Evolutionary conservation across 2,888 invertebrate genomes (phyloP), one percentile per base, ranked within the genome.

Genomic region (Drosophila anomalata): DNA sequence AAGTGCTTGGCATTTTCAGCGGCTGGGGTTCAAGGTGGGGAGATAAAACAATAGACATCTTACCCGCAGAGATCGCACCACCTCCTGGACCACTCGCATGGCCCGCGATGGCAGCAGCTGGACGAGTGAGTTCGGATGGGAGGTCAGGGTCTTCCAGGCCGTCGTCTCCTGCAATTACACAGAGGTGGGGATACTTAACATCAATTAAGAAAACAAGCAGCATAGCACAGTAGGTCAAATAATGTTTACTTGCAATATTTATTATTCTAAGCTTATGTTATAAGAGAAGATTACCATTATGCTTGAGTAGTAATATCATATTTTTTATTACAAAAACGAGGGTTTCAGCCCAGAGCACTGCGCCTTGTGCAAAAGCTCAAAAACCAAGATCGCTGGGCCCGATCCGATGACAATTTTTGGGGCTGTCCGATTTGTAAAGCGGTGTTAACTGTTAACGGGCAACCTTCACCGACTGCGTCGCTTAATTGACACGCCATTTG

Each of bases 21-120:
- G 22, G n/a, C 57, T 39, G 31, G 29, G 52, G 58, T 14, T 24
- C 73, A 80, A 85, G 80, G 77, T 65, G 68, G 12, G n/a, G 9
- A 20, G 12, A 44, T 22, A 11, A 44, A 20, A 44, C 20, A 44
- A 22, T 22, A 31, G 29, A 31, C 36, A 56, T 84, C 91, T 91
- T 89, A 91, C 91, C 76, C 92, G 88, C 56, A 92, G 78, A 62
- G 91, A 90, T 55, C 92, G 85, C 53, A 92, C 92, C 65, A 92
- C 92, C 84, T 92, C 91, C 87, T 91, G 92, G 61, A 92, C 92
- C 65, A 91, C 91, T 46, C 91, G 90, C 92, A 92, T 92, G 33
- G 92, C 92, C 14, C 92, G 89, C 61, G 91, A 91, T 2, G 92
- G 92, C 67, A 91, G 76, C 59, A 89, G 83, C 57, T 91, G 90